Base-by-base conservation (phyloP, 2,113 vertebrate genomes). In the Bubalus kerabau region DNA sequence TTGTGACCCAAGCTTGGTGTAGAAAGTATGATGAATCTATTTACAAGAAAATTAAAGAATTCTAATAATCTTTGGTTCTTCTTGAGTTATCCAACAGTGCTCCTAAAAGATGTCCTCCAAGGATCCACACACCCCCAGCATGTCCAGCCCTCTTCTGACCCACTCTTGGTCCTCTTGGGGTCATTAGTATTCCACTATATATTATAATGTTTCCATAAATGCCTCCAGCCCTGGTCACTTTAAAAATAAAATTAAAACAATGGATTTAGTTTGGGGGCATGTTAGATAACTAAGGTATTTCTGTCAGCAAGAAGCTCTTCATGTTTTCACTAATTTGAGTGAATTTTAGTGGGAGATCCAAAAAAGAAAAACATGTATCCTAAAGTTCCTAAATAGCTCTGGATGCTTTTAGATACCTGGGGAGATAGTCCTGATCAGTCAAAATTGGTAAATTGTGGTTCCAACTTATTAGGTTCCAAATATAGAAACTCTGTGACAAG, bases 81-180 rank as follows among this genome's bases (percentile, higher is more conserved):
- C 15, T 2, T 81, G 5, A 4, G 19, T 71, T 9, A 16, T 26
- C 74, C 23, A 17, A 7, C 10, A 19, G 8, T 57, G 6, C 21
- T 50, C 52, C 17, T 36, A 46, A 59, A 26, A 46, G 46, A 30
- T 71, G 7, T 16, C 32, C 26, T 60, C 85, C 24, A 8, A 7
- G 4, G 28, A 4, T 8, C 82, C 19, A 32, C 1, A 1, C 64
- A 11, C 50, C 2, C 14, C 7, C 50, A 24, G 12, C 14, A 32
- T 12, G 13, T 76, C 8, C 28, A 50, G 1, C 7, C 2, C 52
- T 13, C 28, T 86, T 52, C n/a, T 23, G 17, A 40, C 67, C 19
- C 24, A 16, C 40, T 46, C 40, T 43, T 46, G 23, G 24, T 26
- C 26, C 50, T 36, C 4, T 21, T 36, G 3, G 1, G 3, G 9